Percentiles rank a stretch among this genome's conserved stretches.
Conservation (phyloP, 1,140 invertebrate species). For the Eupristina koningsbergeri region DNA sequence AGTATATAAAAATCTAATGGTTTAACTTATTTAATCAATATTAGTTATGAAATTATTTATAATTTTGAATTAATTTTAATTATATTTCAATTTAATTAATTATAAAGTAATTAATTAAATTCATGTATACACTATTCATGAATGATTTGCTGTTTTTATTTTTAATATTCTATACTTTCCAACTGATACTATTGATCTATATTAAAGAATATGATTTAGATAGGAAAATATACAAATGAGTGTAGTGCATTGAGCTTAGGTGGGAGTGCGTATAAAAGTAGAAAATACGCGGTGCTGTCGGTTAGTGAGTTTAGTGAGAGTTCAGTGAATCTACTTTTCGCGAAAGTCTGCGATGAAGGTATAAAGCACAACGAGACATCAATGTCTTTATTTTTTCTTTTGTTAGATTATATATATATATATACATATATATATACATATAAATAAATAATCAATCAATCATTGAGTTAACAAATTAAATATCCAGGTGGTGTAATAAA, state of each 20-base stretch:
- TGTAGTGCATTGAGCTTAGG: constrained; percentile 50
- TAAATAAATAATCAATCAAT: too few species aligned
- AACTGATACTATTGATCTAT: not conserved
- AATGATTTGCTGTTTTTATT: too few species aligned
- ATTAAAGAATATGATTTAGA: constrained; percentile 22
- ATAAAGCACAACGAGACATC: constrained; percentile 31
- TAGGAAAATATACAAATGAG: constrained; percentile 28
- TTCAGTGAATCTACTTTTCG: constrained; percentile 66
- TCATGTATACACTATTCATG: too few species aligned
- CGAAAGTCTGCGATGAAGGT: constrained; percentile 69
- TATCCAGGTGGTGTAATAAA: too few species aligned
- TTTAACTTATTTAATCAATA: too few species aligned
- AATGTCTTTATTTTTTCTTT: not conserved
- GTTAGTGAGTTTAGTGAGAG: constrained; percentile 72
- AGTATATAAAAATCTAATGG: too few species aligned
- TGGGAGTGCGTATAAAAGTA: constrained; percentile 70
- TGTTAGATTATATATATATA: not conserved
- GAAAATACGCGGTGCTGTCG: constrained; percentile 63
- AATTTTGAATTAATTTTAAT: too few species aligned
- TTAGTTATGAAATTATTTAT: too few species aligned
- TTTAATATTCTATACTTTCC: not conserved
- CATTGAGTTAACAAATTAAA: too few species aligned
- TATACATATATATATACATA: too few species aligned
- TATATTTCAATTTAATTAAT: too few species aligned
- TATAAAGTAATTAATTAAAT: too few species aligned